Evolutionary conservation across 2,797 vertebrate genomes (phyloP), one percentile per base, ranked within the genome.

Genomic region (Liparis tanakae): DNA sequence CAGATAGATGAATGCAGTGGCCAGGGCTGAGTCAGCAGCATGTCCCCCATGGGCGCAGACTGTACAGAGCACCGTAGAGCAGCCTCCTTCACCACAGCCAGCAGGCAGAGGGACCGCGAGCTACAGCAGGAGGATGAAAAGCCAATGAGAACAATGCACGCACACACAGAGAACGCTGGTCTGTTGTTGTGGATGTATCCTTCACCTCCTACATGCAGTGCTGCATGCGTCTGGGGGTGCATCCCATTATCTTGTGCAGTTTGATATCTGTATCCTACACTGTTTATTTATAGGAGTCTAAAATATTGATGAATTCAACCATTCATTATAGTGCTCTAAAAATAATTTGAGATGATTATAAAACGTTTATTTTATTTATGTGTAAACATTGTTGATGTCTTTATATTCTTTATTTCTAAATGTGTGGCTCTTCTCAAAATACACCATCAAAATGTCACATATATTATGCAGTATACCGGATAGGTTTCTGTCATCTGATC

Each of bases 1-100:
- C 93, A 94, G 93, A 93, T 93, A 91, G 88, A 92, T 91, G 90
- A 90, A 93, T 93, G 92, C 94, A 93, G 92, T 88, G 90, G 91
- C 87, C 88, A 80, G 76, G 89, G 90, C 92, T 94, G 94, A 94
- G 88, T 95, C 93, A 95, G 93, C 93, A 93, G 87, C 87, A 84
- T 85, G 89, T 79, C 91, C 90, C 90, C 91, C 88, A 85, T 78
- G 88, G 90, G 81, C 89, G 89, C 88, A 84, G 83, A 84, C 84
- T 86, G 83, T 88, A 88, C 89, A 78, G 86, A 83, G 82, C 86
- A 85, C 87, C 88, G 86, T 87, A 76, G 43, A 87, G 72, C 86
- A 80, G 76, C 50, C 84, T 86, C 80, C 85, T 85, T 72, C 81
- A 74, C 79, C 85, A 88, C 80, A 74, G 81, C 65, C 55, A 75